Conservation (phyloP, 2,797 vertebrate genomes). For the Perodicticus potto region DNA sequence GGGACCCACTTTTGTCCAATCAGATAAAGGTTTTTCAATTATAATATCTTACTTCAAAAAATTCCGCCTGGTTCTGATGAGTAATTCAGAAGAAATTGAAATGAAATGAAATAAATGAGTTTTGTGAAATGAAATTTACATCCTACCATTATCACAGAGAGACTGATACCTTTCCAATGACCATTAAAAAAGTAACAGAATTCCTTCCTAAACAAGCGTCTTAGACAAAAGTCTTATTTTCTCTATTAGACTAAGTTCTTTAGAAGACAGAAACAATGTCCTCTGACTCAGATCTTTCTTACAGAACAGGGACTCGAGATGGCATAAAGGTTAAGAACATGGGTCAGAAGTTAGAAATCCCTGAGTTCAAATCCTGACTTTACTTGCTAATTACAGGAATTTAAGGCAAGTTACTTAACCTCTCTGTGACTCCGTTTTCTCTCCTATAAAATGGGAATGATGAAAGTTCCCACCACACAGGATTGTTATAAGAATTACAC, state of each 20-base stretch:
- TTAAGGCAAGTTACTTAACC: not conserved
- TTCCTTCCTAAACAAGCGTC: not conserved
- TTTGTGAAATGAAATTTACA: not conserved
- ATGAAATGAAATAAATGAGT: not conserved
- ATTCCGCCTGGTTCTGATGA: not conserved
- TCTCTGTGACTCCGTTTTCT: not conserved
- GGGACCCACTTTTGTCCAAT: not conserved
- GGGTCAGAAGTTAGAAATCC: not conserved
- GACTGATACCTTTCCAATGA: not conserved
- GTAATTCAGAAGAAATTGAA: not conserved
- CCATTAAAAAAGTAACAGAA: not conserved
- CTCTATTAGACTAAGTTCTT: not conserved
- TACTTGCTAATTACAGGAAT: not conserved
- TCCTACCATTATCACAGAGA: not conserved
- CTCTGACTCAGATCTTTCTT: not conserved
- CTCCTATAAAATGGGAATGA: not conserved
- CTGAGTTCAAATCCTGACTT: not conserved
- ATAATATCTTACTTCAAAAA: not conserved
- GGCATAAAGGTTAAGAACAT: not conserved
- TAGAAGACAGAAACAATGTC: not conserved
- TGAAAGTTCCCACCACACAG: not conserved
- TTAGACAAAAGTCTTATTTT: not conserved
- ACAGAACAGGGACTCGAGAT: not conserved
- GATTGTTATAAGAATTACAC: not conserved
- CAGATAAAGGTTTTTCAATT: not conserved